A percentile compares a stretch with the other conserved stretches of the same genome.
These are phyloP conservation scores for Capreolus pygargus DNA, from an alignment of 2,113 vertebrate genomes.

Conservation along the genomic window DNA sequence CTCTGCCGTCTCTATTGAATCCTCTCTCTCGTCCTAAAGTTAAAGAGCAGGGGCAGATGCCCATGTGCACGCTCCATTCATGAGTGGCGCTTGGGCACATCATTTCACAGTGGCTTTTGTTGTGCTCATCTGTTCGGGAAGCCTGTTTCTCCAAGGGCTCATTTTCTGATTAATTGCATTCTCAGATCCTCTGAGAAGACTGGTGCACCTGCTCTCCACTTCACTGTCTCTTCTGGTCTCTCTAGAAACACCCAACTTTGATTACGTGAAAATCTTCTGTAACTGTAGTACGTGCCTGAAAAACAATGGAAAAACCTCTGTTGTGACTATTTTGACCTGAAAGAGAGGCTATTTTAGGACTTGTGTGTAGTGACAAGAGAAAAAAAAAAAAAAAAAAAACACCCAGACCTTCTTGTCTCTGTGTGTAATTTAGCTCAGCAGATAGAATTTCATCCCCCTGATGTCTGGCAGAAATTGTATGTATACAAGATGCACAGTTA, in stretches of 20 bases:
- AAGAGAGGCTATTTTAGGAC: slow-evolving; percentile 10
- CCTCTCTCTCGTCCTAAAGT: slow-evolving; percentile 71
- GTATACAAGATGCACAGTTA: not conserved
- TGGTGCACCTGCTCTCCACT: slow-evolving; percentile 83
- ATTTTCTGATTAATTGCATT: slow-evolving; percentile 87
- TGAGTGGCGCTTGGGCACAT: slow-evolving; percentile 73
- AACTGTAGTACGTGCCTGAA: slow-evolving; percentile 72
- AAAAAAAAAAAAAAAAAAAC: not conserved
- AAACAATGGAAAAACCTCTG: slow-evolving; percentile 74
- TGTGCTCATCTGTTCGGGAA: slow-evolving; percentile 80
- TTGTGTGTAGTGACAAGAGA: not conserved
- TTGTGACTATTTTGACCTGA: slow-evolving; percentile 65
- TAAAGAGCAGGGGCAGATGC: slow-evolving; percentile 77
- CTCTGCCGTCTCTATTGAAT: slow-evolving; percentile 46
- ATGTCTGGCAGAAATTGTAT: not conserved
- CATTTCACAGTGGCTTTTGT: slow-evolving; percentile 76
- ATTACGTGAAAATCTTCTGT: slow-evolving; percentile 81
- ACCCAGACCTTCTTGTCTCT: not conserved
- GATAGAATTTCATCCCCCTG: not conserved
- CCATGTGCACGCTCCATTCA: slow-evolving; percentile 72
- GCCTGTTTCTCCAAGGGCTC: slow-evolving; percentile 77
- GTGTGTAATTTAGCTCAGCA: not conserved
- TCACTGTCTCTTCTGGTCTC: slow-evolving; percentile 82
- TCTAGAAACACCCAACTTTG: slow-evolving; percentile 83
- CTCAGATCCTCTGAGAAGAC: slow-evolving; percentile 82